A percentile compares a stretch with the other conserved stretches of the same genome.
Evolutionary conservation across 2,113 vertebrate species (phyloP).

Genomic region (Erythrocercus mccallii): DNA sequence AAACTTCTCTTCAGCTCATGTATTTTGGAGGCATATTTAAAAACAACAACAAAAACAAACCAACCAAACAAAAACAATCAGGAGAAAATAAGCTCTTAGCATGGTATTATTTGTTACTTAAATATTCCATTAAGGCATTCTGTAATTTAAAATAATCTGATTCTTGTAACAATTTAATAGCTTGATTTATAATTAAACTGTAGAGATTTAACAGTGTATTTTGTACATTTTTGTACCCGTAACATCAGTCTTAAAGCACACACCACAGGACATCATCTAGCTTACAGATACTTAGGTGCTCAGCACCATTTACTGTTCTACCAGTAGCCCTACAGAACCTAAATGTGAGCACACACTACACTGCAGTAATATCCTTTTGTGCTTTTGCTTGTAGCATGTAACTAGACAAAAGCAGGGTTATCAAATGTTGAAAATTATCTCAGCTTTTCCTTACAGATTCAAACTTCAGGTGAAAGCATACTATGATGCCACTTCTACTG

Average conservation of each 20-base stretch:
- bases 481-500: background rate
- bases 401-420: background rate
- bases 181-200: background rate
- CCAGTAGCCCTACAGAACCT: background rate
- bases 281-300: background rate
- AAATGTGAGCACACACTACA: background rate
- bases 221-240: background rate
- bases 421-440: background rate
- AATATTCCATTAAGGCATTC: background rate
- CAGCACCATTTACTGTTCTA: background rate
- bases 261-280: background rate
- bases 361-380: background rate
- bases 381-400: background rate
- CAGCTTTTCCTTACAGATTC: background rate
- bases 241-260: background rate
- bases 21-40: background rate
- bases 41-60: background rate
- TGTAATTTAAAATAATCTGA: background rate
- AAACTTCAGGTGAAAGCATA: background rate
- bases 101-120: background rate
- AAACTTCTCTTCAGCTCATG: background rate
- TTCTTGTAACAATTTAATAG: background rate
- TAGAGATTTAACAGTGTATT: rapidly evolving
- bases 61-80: background rate
- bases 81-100: background rate